Percentiles rank a stretch among this genome's conserved stretches.
phyloP scores from a whole-genome alignment of 1,140 invertebrate species.

The Papilio dardanus region DNA sequence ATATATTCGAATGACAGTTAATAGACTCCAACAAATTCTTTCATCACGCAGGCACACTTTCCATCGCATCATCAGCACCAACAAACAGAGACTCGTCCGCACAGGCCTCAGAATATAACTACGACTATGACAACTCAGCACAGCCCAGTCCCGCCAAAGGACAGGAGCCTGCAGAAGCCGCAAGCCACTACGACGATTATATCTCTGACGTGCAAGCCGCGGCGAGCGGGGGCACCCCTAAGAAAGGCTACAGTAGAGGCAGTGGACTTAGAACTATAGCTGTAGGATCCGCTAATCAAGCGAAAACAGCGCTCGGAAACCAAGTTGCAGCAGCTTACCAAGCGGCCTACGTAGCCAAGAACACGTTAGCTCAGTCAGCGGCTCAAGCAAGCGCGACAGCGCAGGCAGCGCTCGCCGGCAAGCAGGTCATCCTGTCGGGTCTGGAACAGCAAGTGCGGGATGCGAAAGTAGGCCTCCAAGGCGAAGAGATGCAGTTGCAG shows the following conservation, averaged over 20 bases:
- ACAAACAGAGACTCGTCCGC: constrained; percentile 50
- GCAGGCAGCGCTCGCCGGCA: constrained; percentile 87
- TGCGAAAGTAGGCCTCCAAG: constrained; percentile 84
- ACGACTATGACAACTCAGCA: constrained; percentile 66
- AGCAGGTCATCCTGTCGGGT: constrained; percentile 85
- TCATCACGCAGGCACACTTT: constrained; percentile 50
- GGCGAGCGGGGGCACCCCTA: constrained; percentile 52
- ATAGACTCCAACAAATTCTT: neutral
- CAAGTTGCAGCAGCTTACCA: constrained; percentile 86
- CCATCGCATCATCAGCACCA: constrained; percentile 58
- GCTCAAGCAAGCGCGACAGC: constrained; percentile 87
- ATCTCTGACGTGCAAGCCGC: constrained; percentile 73
- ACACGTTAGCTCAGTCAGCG: constrained; percentile 86
- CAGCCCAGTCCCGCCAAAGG: constrained; percentile 50
- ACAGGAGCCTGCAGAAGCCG: constrained; percentile 65
- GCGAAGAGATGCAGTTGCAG: constrained; percentile 86
- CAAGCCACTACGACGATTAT: constrained; percentile 76
- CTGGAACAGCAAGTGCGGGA: constrained; percentile 87
- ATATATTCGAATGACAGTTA: neutral
- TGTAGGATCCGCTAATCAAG: constrained; percentile 87
- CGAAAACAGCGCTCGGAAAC: constrained; percentile 85
- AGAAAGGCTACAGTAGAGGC: constrained; percentile 76
- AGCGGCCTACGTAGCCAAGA: constrained; percentile 88
- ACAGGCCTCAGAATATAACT: constrained; percentile 65
- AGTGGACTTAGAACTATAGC: constrained; percentile 79